These are phyloP conservation scores for Megaceryle maxima DNA, from an alignment of 2,113 vertebrate species.

Conservation along the genomic window DNA sequence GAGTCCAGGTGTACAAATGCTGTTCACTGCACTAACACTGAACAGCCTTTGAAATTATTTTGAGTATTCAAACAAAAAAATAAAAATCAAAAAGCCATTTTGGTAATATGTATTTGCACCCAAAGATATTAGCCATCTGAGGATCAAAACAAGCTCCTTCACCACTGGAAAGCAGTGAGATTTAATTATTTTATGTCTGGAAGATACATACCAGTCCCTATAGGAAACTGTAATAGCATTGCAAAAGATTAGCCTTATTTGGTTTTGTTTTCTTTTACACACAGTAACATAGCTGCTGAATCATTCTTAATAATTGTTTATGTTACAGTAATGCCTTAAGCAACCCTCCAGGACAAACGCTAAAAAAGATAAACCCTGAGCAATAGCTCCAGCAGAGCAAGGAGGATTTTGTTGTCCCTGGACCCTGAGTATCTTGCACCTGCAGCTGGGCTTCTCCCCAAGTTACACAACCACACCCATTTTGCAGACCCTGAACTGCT, in stretches of 20 bases:
- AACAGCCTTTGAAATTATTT: not conserved
- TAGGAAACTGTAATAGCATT: not conserved
- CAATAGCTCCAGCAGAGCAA: not conserved
- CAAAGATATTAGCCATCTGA: not conserved
- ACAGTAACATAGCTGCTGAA: constrained; percentile 7
- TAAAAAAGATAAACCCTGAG: not conserved
- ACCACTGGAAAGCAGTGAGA: not conserved
- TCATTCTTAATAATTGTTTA: constrained; percentile 37
- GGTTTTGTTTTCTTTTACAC: constrained; percentile 30
- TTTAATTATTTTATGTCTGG: constrained; percentile 1
- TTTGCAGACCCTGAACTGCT: not conserved
- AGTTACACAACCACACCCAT: not conserved
- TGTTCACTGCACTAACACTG: not conserved
- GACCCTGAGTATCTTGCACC: not conserved
- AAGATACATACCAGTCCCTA: not conserved
- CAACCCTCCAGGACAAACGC: constrained; percentile 1
- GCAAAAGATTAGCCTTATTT: constrained; percentile 24
- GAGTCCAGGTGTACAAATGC: not conserved
- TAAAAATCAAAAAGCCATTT: not conserved
- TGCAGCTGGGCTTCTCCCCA: not conserved
- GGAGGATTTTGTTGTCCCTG: not conserved
- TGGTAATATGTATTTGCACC: not conserved
- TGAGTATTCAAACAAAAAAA: not conserved
- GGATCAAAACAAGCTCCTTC: not conserved
- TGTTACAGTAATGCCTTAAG: not conserved